Percentiles rank a stretch among this genome's conserved stretches.
phyloP scores from a whole-genome alignment of 53 echinoderm and acorn worm genomes.

The Temnopleurus reevesii region DNA sequence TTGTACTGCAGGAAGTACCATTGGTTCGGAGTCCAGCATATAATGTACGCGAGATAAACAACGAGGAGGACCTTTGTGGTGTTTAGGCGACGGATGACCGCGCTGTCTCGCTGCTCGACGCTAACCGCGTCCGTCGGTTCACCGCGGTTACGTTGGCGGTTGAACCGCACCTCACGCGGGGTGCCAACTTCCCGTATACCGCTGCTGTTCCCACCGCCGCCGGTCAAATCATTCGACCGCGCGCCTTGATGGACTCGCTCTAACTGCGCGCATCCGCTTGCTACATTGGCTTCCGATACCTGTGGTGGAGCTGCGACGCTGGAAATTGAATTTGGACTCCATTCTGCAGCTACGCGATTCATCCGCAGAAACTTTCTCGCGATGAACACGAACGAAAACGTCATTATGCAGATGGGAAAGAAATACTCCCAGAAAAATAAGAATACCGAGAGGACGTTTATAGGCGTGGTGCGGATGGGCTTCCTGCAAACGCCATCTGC shows the following conservation, averaged over 20 bases:
- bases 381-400: slow-evolving; percentile 61
- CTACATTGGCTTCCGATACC: background rate
- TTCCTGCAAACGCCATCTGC: background rate
- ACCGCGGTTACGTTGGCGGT: background rate
- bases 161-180: background rate
- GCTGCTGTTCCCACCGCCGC: background rate
- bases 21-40: slow-evolving; percentile 86
- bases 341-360: slow-evolving; percentile 12
- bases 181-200: background rate
- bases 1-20: slow-evolving; percentile 74
- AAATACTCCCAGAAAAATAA: slow-evolving; percentile 75
- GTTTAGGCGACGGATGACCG: slow-evolving; percentile 51
- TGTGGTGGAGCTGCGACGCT: background rate
- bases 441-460: background rate
- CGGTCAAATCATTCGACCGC: background rate
- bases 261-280: background rate
- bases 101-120: background rate
- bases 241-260: background rate
- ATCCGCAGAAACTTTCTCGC: slow-evolving; percentile 55
- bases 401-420: slow-evolving; percentile 69
- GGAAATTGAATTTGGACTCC: background rate
- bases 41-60: slow-evolving; percentile 70
- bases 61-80: slow-evolving; percentile 69
- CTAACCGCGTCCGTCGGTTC: background rate
- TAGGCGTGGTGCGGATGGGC: background rate